Evolutionary conservation across 92 coral and sea anemone species (phyloP), one percentile per base, ranked within the genome.

Genomic region (Phenganax stokvisi): DNA sequence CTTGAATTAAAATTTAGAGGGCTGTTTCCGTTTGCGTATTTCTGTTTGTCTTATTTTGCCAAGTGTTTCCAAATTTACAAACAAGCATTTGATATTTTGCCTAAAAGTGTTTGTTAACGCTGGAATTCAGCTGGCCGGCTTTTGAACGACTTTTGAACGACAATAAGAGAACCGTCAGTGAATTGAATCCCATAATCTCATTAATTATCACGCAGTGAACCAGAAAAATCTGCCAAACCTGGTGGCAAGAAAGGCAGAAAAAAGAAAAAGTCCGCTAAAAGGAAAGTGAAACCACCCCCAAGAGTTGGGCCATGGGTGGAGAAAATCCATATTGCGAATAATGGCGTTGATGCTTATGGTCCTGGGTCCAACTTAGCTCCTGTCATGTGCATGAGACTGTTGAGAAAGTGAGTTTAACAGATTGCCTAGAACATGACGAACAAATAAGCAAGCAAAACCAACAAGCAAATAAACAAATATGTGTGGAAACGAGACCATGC

Each of bases 261-360:
- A 61, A 96, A 88, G 51, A 86, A 81, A 66, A 86, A 82, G 61
- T 92, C 89, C 82, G 92, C 89, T 68, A 93, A 89, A 76, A 93
- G 91, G 85, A 93, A 94, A 56, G 97, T 91, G 44, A 92, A 93
- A 51, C 92, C 94, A 4, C 98, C 98, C 6, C 98, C 98, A 72
- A 91, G 91, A 64, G 97, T 96, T 53, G 99, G 99, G 30, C 97
- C 99, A 30, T 96, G 99, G 99, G 85, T 96, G 29, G 92, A 90
- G 80, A 96, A 96, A 74, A 92, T 96, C 53, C 99, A 96, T 68
- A 85, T 96, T 54, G 64, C 92, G 37, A 89, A 96, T 90, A 96
- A 96, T 70, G 99, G 99, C 52, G 89, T 96, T 60, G 99, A 94
- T 72, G 89, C 91, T 0, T 90, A 88, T 85, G 98, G 98, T 7